Percentiles rank a stretch among this genome's conserved stretches.
phyloP scores from a whole-genome alignment of 1,140 invertebrate genomes.

The Drosophila melanica region DNA sequence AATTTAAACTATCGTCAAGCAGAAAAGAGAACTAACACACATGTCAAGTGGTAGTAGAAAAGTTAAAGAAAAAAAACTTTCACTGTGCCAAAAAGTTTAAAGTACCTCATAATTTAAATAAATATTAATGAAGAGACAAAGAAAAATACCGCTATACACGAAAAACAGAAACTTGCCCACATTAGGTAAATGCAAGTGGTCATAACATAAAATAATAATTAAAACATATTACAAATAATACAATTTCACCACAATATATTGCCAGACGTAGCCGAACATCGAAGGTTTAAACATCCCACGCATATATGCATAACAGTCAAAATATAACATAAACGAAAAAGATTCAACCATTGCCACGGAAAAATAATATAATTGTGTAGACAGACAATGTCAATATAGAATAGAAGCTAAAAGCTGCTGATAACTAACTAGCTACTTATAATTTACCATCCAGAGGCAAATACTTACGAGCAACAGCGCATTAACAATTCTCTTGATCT shows the following conservation, averaged over 20 bases:
- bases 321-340: not conserved
- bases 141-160: slow-evolving; percentile 19
- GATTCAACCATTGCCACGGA: not conserved
- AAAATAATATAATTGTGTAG: not conserved
- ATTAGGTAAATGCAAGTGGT: slow-evolving; percentile 25
- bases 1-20: slow-evolving; percentile 49
- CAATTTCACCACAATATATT: slow-evolving; percentile 4
- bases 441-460: slow-evolving; percentile 42
- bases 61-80: slow-evolving; percentile 75
- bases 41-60: slow-evolving; percentile 65
- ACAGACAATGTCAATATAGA: slow-evolving; percentile 28
- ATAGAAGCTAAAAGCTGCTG: slow-evolving; percentile 59
- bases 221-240: slow-evolving; percentile 25
- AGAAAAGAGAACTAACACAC: slow-evolving; percentile 24
- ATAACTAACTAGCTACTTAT: slow-evolving; percentile 48
- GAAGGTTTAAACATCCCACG: no score
- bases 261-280: not conserved
- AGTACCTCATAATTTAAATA: slow-evolving; percentile 84
- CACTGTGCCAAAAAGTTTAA: slow-evolving; percentile 84
- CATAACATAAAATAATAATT: not conserved
- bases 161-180: slow-evolving; percentile 43
- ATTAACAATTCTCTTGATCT: not conserved
- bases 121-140: slow-evolving; percentile 65
- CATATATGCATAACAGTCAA: not conserved
- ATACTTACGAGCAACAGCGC: not conserved